Base-by-base conservation (phyloP, 2,113 vertebrate species). In the Promerops cafer region DNA sequence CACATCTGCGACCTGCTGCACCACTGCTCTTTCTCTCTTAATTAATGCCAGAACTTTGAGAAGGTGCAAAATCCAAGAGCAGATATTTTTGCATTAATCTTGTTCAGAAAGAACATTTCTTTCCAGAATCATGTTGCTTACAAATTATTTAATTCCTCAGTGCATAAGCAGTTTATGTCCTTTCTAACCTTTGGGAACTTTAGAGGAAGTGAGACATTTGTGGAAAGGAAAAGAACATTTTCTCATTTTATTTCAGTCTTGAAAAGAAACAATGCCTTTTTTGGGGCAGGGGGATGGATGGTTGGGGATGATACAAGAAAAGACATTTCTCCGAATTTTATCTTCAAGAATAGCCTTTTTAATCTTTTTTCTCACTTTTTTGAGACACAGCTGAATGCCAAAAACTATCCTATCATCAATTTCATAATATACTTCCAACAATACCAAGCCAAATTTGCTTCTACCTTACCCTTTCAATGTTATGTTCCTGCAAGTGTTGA, bases 1-100 rank as follows among this genome's bases (percentile, higher is more conserved):
- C 44, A 54, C 5, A 21, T 9, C 28, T 19, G 1, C 0, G 0
- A 65, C 17, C 26, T 9, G 2, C 27, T 39, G 30, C 18, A 71
- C 30, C 47, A 57, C 21, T 83, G 11, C 21, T 56, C 17, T 35
- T 33, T 63, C 54, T 78, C 23, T 13, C 11, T 82, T 69, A 21
- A 9, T 39, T 42, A 79, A 44, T 50, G 39, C 10, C 24, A 52
- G 9, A 83, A 81, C 7, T 75, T 64, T 28, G 21, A 78, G 37
- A 74, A 61, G 13, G 33, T 59, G 9, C 10, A 74, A 79, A 85
- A 94, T 49, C 10, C 57, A 69, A 69, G 14, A 69, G 37, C 7
- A 71, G n/a, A 4, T 40, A 49, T 47, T 76, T 95, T 85, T 66
- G 7, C 10, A 82, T 52, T 49, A 57, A 50, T 49, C n/a, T 83